phyloP scores from a whole-genome alignment of 2,797 vertebrate species.

The Chrysolophus pictus region DNA sequence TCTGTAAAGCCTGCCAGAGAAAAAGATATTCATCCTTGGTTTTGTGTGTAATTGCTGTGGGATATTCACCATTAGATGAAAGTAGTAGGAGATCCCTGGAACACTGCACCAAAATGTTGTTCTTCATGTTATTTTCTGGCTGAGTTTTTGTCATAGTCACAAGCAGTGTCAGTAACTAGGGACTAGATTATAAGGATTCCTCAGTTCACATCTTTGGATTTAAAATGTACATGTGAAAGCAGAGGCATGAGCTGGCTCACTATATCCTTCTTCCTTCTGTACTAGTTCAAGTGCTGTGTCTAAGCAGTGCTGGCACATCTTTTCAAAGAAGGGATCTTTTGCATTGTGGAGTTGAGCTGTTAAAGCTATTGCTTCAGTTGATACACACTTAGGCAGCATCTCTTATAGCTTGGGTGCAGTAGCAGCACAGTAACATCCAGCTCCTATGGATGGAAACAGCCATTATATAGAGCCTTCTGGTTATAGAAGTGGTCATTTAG shows the following conservation, averaged over 20 bases:
- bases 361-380: rapidly evolving
- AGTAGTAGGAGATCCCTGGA: neutral
- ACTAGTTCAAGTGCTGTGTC: neutral
- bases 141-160: neutral
- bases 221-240: neutral
- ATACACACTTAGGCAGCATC: neutral
- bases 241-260: neutral
- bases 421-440: neutral
- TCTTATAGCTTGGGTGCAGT: neutral
- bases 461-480: neutral
- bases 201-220: neutral
- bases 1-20: neutral
- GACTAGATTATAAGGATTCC: neutral
- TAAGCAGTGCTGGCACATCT: neutral
- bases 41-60: neutral
- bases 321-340: neutral
- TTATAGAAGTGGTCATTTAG: neutral
- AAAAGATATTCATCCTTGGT: neutral
- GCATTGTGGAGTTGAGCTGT: neutral
- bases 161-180: neutral
- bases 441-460: neutral
- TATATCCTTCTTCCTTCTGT: neutral
- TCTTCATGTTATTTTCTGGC: neutral
- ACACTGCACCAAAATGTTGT: neutral
- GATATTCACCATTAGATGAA: neutral